Evolutionary conservation across 2,888 invertebrate genomes (phyloP), one percentile per base, ranked within the genome.

Genomic region (Crepidodera aurea): DNA sequence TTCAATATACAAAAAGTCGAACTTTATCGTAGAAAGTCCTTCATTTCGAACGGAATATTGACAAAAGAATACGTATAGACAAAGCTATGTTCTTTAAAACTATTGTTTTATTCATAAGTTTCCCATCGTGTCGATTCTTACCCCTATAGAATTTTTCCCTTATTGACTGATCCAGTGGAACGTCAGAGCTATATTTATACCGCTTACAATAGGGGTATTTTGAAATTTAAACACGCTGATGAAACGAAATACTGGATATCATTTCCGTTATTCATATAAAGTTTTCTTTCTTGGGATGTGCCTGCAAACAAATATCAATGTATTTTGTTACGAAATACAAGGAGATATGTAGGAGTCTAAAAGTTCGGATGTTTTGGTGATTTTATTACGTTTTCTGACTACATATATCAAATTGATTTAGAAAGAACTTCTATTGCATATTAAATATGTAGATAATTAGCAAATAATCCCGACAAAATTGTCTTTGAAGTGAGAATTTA

Each of bases 31-130:
- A n/a, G 34, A 46, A 34, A 13, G 25, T 29, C 27, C 46, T 48
- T 60, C 51, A 51, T 56, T 65, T 44, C 60, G 60, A 65, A 63
- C 61, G 64, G 69, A 69, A 70, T 70, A 70, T 70, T 68, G 71
- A 70, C 67, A 68, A 68, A 68, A 50, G 59, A 60, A 74, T 72
- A 74, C 71, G 72, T 71, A 65, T 51, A 69, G 72, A 68, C 70
- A 72, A 71, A 71, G 73, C 71, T 71, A 73, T 70, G 70, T 75
- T 69, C 77, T 79, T 79, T 79, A 79, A 81, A 79, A 80, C 81
- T 81, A 80, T 79, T 82, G 81, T 82, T 82, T 82, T 82, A 82
- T 82, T 82, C 82, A 82, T 81, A 80, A 80, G 79, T 78, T 78
- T 74, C 74, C 77, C 74, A 73, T 73, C 72, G 74, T 73, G 71